Conservation (phyloP, 1,140 invertebrate genomes). For the Pentalonia nigronervosa region DNA sequence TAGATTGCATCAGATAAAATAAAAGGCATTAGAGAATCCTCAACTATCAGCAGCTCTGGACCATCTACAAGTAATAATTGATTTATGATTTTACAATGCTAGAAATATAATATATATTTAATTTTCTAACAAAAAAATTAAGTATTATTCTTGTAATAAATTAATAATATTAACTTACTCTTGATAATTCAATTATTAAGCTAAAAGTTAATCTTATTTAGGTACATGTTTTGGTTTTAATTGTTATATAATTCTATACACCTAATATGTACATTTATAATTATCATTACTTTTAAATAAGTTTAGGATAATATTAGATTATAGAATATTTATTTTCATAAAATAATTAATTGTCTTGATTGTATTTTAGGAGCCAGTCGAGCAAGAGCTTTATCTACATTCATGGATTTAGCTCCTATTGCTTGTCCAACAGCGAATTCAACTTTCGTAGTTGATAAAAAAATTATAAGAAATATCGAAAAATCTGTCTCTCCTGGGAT, state of each 20-base stretch:
- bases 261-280: not conserved
- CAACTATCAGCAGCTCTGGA: slow-evolving; percentile 22
- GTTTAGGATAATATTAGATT: not conserved
- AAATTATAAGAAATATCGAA: not conserved
- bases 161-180: not conserved
- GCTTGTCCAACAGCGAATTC: slow-evolving; percentile 48
- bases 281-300: not conserved
- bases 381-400: slow-evolving; percentile 33
- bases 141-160: not conserved
- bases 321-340: not conserved
- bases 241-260: not conserved
- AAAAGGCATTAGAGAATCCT: slow-evolving; percentile 10
- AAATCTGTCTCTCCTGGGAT: slow-evolving; percentile 24
- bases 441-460: slow-evolving; percentile 38
- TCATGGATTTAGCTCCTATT: slow-evolving; percentile 25
- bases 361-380: slow-evolving; percentile 42
- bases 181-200: not conserved
- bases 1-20: slow-evolving; percentile 9
- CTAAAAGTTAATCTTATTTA: no score
- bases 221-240: not conserved
- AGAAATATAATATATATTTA: not conserved
- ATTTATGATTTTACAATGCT: not conserved
- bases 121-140: not conserved
- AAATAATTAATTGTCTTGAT: not conserved
- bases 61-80: slow-evolving; percentile 35